Percentiles rank a stretch among this genome's conserved stretches.
These are phyloP conservation scores for Loris lydekkerianus DNA, from an alignment of 2,797 vertebrate genomes.

Conservation along the genomic window DNA sequence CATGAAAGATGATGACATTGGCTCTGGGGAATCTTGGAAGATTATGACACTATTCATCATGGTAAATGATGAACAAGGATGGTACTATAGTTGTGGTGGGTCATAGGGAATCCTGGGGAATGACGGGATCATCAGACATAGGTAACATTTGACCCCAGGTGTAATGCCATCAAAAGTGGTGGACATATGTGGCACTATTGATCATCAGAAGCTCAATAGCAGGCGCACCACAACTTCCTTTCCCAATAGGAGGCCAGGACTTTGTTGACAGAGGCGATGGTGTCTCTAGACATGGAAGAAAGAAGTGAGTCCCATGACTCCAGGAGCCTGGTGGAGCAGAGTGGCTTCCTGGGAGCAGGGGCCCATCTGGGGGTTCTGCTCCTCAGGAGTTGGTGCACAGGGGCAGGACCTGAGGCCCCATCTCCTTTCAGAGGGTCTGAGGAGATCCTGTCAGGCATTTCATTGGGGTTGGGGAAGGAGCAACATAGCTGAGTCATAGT, in stretches of 20 bases:
- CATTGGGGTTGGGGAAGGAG: not conserved
- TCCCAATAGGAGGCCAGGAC: not conserved
- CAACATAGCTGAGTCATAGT: not conserved
- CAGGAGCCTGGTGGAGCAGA: not conserved
- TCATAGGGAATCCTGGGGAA: not conserved
- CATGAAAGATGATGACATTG: not conserved
- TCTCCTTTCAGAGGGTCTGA: not conserved
- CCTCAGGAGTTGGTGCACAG: not conserved
- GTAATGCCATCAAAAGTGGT: not conserved
- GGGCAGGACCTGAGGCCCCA: not conserved
- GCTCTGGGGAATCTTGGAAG: not conserved
- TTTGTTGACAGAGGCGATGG: not conserved
- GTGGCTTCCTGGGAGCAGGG: not conserved
- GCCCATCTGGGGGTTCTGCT: not conserved
- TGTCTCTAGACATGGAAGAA: constrained; percentile 46
- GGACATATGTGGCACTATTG: not conserved
- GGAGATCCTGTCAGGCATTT: not conserved
- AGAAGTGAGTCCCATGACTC: not conserved
- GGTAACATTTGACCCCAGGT: not conserved
- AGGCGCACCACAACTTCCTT: not conserved
- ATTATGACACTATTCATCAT: not conserved
- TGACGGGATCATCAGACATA: not conserved
- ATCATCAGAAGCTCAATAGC: not conserved
- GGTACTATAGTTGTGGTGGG: not conserved
- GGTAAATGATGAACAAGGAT: not conserved